Evolutionary conservation across 2,113 vertebrate species (phyloP).

Genomic region (Ochotona princeps): DNA sequence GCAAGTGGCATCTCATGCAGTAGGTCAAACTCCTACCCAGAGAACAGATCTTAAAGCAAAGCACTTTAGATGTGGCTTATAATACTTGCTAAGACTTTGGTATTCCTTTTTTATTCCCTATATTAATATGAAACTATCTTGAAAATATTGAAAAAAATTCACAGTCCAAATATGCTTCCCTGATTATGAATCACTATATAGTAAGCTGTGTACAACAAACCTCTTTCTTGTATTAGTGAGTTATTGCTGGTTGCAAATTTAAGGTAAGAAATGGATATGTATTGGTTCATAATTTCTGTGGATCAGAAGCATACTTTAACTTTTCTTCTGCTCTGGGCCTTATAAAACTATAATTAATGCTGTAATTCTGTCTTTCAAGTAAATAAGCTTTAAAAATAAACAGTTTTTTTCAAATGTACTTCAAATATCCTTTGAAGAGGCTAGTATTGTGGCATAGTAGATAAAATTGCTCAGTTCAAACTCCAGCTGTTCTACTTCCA

Average conservation of each 20-base stretch:
- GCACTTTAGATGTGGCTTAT: neutral
- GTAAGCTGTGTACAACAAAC: neutral
- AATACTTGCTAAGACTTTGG: conserved; percentile 13
- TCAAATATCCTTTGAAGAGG: too few species aligned
- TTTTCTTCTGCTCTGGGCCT: neutral
- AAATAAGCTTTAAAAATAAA: too few species aligned
- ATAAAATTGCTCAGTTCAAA: too few species aligned
- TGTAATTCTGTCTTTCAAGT: too few species aligned
- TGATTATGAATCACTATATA: neutral
- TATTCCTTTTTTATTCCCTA: neutral
- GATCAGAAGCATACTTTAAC: neutral
- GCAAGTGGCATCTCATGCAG: too few species aligned
- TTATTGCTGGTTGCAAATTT: neutral
- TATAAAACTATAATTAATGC: neutral
- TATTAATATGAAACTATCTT: neutral
- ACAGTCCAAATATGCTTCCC: neutral
- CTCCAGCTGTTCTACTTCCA: too few species aligned
- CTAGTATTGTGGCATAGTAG: too few species aligned
- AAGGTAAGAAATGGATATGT: neutral
- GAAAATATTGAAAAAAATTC: conserved; percentile 24
- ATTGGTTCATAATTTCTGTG: neutral
- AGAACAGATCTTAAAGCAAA: conserved; percentile 1
- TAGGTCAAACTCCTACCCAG: too few species aligned
- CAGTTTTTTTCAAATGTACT: too few species aligned
- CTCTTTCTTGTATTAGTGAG: neutral